Evolutionary conservation across 2,888 invertebrate species (phyloP), one percentile per base, ranked within the genome.

Genomic region (Willowsia nigromaculata): DNA sequence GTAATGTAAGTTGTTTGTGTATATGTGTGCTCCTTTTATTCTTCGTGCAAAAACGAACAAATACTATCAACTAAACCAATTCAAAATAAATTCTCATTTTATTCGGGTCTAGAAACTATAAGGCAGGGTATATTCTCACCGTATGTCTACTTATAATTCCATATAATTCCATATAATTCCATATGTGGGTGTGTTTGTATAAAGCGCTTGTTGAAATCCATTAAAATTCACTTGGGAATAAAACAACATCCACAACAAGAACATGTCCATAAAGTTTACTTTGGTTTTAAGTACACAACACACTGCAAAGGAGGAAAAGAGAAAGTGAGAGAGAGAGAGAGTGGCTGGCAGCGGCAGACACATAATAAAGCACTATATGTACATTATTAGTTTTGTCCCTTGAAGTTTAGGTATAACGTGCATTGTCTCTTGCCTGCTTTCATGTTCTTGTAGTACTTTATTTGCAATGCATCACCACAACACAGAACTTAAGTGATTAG

Each of bases 201-300:
- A 22, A 27, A 13, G 62, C 47, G 82, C 30, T 83, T 83, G 65
- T 83, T 65, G 74, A 84, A 74, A 84, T 84, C 84, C 84, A 84
- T 84, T 84, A 84, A 59, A 71, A 84, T 84, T 56, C 84, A 84
- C 84, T 59, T 56, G 74, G 84, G 74, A 59, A 62, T 47, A 82
- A 83, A 83, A 74, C 74, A 74, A 74, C 74, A 71, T 71, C 71
- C 43, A 71, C 71, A 81, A 62, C 81, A 65, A 65, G 43, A 82
- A 43, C 82, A 65, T 62, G 82, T 47, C 62, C 65, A 65, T 82
- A 82, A 82, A 65, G 62, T 82, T 82, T 82, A 40, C 56, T 80
- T 65, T 62, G 62, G 47, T 82, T 82, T 25, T 81, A 43, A 43
- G 47, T 62, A 82, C 43, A 40, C 43, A 40, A 74, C 47, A 50